Evolutionary conservation across 1,140 invertebrate species (phyloP), one percentile per base, ranked within the genome.

Genomic region (Bacillus rossius): DNA sequence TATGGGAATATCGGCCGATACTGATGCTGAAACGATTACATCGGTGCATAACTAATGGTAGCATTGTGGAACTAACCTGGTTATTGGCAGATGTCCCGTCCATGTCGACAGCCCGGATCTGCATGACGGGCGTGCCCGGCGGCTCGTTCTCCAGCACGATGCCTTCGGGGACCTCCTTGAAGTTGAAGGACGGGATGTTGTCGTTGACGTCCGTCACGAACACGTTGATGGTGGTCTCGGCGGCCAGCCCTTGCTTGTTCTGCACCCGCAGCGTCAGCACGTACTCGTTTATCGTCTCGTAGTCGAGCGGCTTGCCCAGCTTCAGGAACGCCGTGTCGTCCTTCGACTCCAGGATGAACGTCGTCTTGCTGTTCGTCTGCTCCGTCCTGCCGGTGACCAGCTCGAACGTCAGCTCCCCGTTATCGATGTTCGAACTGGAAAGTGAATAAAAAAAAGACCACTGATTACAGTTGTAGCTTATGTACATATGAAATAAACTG

Each of bases 131-230:
- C 3, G 90, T 88, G 14, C 90, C 91, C 0, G 80, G 69, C 2
- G 80, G 80, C 71, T 94, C 89, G 70, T 94, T 91, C 77, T 93
- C 92, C 61, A 90, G 69, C 4, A 93, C 90, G 71, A 81, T 88
- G 2, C 88, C 91, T 45, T 81, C 82, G 62, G 85, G 79, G 13
- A 89, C 80, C 72, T 91, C 87, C 8, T 79, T 85, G 68, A 94
- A 94, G 8, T 79, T 85, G 68, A 94, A 94, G 59, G 83, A 82
- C 0, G 92, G 92, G 62, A 91, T 89, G 66, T 92, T 89, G 69
- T 94, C 92, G 65, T 94, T 95, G 0, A 92, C 91, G 66, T 94
- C 92, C 66, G 83, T 76, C 1, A 93, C 79, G 67, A 86, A 81
- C 20, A 94, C 87, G 56, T 84, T 83, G 4, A 94, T 79, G 41